Percentiles rank a stretch among this genome's conserved stretches.
phyloP scores from a whole-genome alignment of 2,113 vertebrate species.

The Barnardius zonarius region DNA sequence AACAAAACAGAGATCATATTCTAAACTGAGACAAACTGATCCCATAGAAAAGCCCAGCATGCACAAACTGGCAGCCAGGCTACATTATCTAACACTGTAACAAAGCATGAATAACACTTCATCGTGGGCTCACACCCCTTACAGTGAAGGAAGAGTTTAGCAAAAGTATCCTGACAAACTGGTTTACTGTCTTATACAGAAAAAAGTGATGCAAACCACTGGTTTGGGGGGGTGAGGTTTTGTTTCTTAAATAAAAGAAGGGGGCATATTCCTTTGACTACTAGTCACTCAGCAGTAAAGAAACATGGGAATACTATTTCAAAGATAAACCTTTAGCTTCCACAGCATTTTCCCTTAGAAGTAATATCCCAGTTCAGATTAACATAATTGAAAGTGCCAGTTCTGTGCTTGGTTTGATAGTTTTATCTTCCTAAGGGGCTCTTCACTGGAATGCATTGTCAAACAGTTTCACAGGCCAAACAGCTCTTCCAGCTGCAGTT shows the following conservation, averaged over 20 bases:
- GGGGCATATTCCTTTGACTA: accelerated
- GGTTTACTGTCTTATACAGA: not conserved
- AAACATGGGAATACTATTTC: not conserved
- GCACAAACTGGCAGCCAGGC: not conserved
- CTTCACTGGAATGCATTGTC: accelerated
- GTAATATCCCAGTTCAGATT: not conserved
- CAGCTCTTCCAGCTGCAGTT: not conserved
- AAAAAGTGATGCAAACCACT: not conserved
- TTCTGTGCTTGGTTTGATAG: not conserved
- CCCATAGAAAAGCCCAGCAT: not conserved
- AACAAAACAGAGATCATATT: not conserved
- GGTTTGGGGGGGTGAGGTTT: not conserved
- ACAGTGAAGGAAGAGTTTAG: not conserved
- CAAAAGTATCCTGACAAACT: not conserved
- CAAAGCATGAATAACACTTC: not conserved
- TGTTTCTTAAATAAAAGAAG: not conserved
- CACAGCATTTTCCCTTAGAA: not conserved
- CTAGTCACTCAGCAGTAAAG: not conserved
- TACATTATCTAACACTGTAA: not conserved
- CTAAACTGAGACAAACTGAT: not conserved
- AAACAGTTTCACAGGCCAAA: not conserved
- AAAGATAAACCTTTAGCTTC: not conserved
- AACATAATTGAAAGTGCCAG: not conserved
- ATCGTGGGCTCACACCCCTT: not conserved
- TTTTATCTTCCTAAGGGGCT: not conserved